Conservation (phyloP, 2,797 vertebrate genomes). For the Crenichthys baileyi region DNA sequence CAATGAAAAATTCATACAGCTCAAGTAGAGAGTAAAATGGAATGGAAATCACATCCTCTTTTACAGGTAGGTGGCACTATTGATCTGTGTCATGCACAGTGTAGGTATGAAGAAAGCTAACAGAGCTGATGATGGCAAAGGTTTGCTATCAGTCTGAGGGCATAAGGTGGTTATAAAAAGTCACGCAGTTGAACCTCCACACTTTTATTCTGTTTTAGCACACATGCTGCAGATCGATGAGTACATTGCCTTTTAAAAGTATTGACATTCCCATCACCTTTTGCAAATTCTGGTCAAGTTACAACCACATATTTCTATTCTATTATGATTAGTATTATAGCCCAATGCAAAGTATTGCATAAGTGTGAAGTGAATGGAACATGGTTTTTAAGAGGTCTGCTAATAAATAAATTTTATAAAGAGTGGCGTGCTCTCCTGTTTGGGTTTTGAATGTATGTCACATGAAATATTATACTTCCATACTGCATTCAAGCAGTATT, state of each 20-base stretch:
- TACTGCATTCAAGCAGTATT: neutral
- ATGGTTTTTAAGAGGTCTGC: neutral
- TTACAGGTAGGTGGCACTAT: slow-evolving; percentile 71
- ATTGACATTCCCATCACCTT: neutral
- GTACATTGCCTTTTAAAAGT: neutral
- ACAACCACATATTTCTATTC: neutral
- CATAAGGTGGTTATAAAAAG: neutral
- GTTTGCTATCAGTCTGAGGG: neutral
- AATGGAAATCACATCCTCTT: neutral
- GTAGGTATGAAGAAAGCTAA: slow-evolving; percentile 8
- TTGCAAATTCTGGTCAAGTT: neutral
- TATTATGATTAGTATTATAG: neutral
- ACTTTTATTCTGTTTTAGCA: neutral
- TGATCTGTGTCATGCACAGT: slow-evolving; percentile 37
- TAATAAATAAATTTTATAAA: neutral
- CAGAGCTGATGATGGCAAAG: neutral
- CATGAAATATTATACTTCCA: neutral
- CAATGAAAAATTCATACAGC: neutral
- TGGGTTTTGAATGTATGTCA: neutral
- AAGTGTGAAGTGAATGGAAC: neutral
- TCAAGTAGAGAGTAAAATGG: neutral
- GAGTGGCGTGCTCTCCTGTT: neutral
- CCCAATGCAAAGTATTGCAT: neutral
- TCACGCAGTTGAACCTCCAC: neutral
- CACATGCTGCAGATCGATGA: neutral